Evolutionary conservation across 1,140 invertebrate genomes (phyloP).

Genomic region (Akabosia matsudoensis): DNA sequence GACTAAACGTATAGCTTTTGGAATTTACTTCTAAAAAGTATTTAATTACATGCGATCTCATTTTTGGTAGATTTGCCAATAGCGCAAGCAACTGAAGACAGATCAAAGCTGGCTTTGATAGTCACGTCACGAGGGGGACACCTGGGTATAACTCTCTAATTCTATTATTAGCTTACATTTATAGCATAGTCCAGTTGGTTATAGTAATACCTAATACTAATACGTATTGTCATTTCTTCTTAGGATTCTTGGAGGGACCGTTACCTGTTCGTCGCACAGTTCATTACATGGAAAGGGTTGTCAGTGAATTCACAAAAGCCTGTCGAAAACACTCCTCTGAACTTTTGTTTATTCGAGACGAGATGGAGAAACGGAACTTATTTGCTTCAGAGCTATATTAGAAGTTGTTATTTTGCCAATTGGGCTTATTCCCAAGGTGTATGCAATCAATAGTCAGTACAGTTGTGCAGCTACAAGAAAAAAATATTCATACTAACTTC

Average conservation of each 20-base stretch:
- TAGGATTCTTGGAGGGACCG: conserved; percentile 40
- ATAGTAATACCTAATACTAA: not conserved
- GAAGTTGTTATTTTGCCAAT: not conserved
- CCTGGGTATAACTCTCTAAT: not conserved
- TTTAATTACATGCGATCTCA: not conserved
- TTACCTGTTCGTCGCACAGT: conserved; percentile 23
- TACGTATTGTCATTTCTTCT: not conserved
- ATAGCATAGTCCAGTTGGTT: not conserved
- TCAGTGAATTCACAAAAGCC: conserved; percentile 17
- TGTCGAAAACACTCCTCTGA: not conserved
- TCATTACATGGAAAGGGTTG: conserved; percentile 43
- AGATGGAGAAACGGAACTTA: not conserved
- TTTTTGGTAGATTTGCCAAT: conserved; percentile 29
- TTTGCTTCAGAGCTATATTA: not conserved
- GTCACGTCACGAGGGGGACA: conserved; percentile 43
- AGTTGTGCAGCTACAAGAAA: no score
- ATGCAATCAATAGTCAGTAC: no score
- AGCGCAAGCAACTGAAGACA: conserved; percentile 13
- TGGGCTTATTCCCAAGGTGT: no score
- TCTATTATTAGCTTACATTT: not conserved
- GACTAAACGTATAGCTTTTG: no score
- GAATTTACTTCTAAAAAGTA: not conserved
- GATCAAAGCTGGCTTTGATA: conserved; percentile 41
- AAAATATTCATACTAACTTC: not conserved
- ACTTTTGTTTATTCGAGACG: not conserved